Percentiles rank a stretch among this genome's conserved stretches.
These are phyloP conservation scores for Maconellicoccus hirsutus DNA, from an alignment of 1,140 invertebrate genomes.

Conservation along the genomic window DNA sequence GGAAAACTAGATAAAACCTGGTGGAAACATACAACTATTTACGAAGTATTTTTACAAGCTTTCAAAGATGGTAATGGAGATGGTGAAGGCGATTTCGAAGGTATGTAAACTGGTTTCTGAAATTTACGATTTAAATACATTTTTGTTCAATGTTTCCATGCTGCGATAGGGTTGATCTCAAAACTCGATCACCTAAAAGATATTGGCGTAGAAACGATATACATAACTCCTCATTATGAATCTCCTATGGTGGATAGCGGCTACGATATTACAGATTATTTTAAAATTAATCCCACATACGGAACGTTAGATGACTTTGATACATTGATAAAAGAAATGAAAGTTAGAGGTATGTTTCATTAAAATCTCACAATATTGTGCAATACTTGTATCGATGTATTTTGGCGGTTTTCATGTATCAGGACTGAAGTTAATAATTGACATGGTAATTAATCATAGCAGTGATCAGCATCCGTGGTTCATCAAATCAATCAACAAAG, in stretches of 20 bases:
- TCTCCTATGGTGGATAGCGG: constrained; percentile 57
- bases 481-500: constrained; percentile 40
- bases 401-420: neutral
- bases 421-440: constrained; percentile 67
- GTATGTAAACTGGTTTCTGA: too few species aligned
- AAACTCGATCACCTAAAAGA: constrained; percentile 52
- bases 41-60: too few species aligned
- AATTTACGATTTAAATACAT: too few species aligned
- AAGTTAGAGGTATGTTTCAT: constrained; percentile 36
- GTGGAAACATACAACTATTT: too few species aligned
- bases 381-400: too few species aligned
- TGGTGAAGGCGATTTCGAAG: too few species aligned
- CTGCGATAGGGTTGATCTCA: constrained; percentile 40
- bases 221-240: constrained; percentile 58
- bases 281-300: constrained; percentile 51
- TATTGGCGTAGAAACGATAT: constrained; percentile 51
- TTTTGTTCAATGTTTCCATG: too few species aligned
- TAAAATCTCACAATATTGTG: too few species aligned
- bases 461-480: constrained; percentile 71
- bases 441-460: constrained; percentile 76
- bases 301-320: constrained; percentile 63
- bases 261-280: constrained; percentile 64
- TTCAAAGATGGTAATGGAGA: too few species aligned
- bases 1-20: too few species aligned
- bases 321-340: constrained; percentile 44